Evolutionary conservation across 1,140 invertebrate species (phyloP), one percentile per base, ranked within the genome.

Genomic region (Procambarus clarkii): DNA sequence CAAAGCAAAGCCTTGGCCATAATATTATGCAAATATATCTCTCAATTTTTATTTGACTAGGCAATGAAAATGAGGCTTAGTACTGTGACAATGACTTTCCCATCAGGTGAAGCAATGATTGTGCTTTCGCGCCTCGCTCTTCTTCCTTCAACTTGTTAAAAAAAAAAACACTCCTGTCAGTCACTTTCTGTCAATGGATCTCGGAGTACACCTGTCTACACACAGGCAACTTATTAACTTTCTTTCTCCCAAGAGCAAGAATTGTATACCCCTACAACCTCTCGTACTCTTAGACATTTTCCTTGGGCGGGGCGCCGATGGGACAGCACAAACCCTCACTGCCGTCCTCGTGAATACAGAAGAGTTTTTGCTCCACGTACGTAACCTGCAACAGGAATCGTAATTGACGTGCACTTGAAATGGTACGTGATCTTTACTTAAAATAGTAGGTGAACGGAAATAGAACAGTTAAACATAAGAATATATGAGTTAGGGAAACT

Each of bases 321-420:
- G 88, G 88, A 79, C 88, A 91, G 54, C 88, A 91, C 4, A 91
- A 58, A 21, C 88, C 88, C 64, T 91, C 88, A 21, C 76, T 84
- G 2, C 88, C 88, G 58, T 91, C 88, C 24, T 91, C 88, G 13
- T 54, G 74, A 11, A 91, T 91, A 60, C 88, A 91, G 76, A 91
- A 91, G 9, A 91, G 13, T 71, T 85, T 85, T 76, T 76, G n/a
- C 58, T 91, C 88, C 24, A 85, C 79, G n/a, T 64, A 45, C n/a
- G 88, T 79, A 11, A 91, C 76, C 88, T 91, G 88, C 0, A 88
- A 81, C n/a, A 80, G 34, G 81, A 5, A 8, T 54, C 0, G 50
- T 11, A 54, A n/a, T n/a, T n/a, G n/a, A n/a, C n/a, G n/a, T n/a
- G n/a, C n/a, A n/a, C n/a, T n/a, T n/a, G n/a, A n/a, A n/a, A n/a